phyloP scores from a whole-genome alignment of 2,797 vertebrate genomes.

The Mycteria americana region DNA sequence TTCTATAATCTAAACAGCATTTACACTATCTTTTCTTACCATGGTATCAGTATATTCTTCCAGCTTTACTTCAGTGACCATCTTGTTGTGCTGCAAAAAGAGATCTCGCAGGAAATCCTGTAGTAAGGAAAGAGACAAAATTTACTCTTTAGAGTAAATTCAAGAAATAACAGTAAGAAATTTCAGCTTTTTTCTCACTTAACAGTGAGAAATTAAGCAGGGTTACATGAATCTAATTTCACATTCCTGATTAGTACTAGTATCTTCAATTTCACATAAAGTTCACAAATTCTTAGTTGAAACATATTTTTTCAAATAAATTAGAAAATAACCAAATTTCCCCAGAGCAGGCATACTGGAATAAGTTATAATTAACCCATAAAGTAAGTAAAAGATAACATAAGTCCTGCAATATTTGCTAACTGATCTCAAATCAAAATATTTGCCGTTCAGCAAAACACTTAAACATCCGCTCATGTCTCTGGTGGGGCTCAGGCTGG shows the following conservation, averaged over 20 bases:
- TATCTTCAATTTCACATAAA: background rate
- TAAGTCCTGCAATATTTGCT: background rate
- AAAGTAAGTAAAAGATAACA: background rate
- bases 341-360: background rate
- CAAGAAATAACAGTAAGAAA: background rate
- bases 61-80: slow-evolving; percentile 82
- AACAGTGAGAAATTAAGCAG: background rate
- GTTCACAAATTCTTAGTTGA: background rate
- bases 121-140: background rate
- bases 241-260: background rate
- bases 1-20: background rate
- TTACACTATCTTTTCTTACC: slow-evolving; percentile 73
- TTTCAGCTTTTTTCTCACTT: background rate
- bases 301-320: background rate
- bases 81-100: slow-evolving; percentile 83
- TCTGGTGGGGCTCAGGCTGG: background rate
- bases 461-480: background rate
- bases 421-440: background rate
- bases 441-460: background rate
- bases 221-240: background rate
- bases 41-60: slow-evolving; percentile 91
- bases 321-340: background rate
- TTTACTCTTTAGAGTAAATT: background rate
- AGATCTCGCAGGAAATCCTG: slow-evolving; percentile 92
- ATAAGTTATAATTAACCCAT: background rate